Base-by-base conservation (phyloP, 2,113 vertebrate genomes). In the Shinisaurus crocodilurus region DNA sequence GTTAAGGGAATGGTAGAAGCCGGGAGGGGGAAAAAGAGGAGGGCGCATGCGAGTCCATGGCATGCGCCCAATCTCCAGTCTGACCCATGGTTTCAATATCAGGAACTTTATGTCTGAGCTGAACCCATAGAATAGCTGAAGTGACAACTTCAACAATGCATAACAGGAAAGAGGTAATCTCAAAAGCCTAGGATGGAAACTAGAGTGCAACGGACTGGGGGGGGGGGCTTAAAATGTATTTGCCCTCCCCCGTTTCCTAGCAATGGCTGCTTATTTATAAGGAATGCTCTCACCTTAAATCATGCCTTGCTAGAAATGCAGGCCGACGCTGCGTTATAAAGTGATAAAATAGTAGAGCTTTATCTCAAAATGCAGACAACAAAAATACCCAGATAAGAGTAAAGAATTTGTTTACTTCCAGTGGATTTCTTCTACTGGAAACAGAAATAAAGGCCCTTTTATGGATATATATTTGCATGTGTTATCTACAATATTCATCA, bases 301-400 rank as follows among this genome's bases (percentile, higher is more conserved):
- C 87, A 70, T 37, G 27, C 16, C 0, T 25, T 4, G 85, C 85
- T 1, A 0, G 79, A 70, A 2, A 76, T 0, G 67, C 48, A 0
- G 34, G 63, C 12, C 3, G 27, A 12, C 15, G 5, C 50, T 1
- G 20, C 8, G 40, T 81, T 1, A 0, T 1, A 0, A 57, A 5
- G 0, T 2, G 92, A 94, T 74, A 40, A n/a, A 92, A 45, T 0
- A 3, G 75, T 0, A 0, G 4, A 60, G 82, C 88, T 75, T 94
- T 95, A 96, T 95, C 94, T 96, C 81, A 60, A 0, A 83, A 6
- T 0, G 0, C 93, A 96, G 92, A 87, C 89, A 88, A 67, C 92
- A 32, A 85, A 63, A 23, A 93, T 40, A 6, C 57, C 18, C 93
- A 1, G 94, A 95, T 96, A 96, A 94, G 88, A 77, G 85, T 0